Base-by-base conservation (phyloP, 2,888 invertebrate genomes). In the Tryphoninae sp. region DNA sequence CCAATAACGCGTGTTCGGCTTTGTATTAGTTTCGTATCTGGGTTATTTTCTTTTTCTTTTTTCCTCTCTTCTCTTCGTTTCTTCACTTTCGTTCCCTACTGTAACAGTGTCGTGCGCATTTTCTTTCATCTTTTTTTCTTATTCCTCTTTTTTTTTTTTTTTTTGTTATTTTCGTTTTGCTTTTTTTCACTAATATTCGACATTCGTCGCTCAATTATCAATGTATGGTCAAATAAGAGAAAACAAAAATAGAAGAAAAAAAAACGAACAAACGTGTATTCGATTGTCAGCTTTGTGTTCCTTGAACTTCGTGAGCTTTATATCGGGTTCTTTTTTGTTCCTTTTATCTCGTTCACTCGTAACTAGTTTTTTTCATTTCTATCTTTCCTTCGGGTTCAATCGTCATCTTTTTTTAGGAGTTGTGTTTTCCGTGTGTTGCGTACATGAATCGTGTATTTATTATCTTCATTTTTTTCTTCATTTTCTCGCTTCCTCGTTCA, bases 401-500 rank as follows among this genome's bases (percentile, higher is more conserved):
- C 62, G 59, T 75, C 11, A 49, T 74, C 78, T 85, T 72, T 84
- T 72, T 64, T 79, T 79, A 77, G 86, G 84, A 74, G 81, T 74
- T 86, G 86, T 84, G 86, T 84, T 65, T 61, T 64, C 79, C 64
- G 51, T 85, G 83, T 69, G n/a, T 75, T 74, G 42, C 69, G 84
- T 84, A 86, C 84, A 85, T 82, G 83, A 79, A 84, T 85, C 83
- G 81, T 83, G 74, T 84, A 80, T 84, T 84, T 73, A 78, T 80
- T 77, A 64, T 81, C 76, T 77, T 80, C 79, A 77, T 73, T 16
- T 11, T 42, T 59, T 81, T 81, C 77, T 26, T 78, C 75, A 33
- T 53, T 33, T 33, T 33, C 33, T 33, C 33, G 33, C 33, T 6
- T 6, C 33, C 33, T 33, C 33, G 33, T 33, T 33, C 33, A 33